A percentile compares a stretch with the other conserved stretches of the same genome.
Evolutionary conservation across 2,113 vertebrate genomes (phyloP).

Genomic region (Poeciliopsis retropinna): DNA sequence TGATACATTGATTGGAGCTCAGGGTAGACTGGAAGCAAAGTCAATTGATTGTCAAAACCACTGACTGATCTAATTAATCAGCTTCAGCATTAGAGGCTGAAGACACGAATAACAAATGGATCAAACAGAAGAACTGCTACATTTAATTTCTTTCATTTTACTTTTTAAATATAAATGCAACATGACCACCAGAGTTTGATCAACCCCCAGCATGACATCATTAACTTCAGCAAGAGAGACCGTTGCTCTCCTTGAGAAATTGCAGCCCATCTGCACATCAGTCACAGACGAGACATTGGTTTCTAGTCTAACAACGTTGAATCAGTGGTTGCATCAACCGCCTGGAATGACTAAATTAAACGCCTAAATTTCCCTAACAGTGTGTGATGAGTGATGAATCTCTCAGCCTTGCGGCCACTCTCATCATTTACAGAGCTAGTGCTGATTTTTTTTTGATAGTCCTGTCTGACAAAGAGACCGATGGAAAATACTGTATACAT

Average conservation of each 20-base stretch:
- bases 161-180: conserved; percentile 10
- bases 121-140: background rate
- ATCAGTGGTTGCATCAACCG: conserved; percentile 64
- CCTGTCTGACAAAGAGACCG: conserved; percentile 48
- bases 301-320: conserved; percentile 68
- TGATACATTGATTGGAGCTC: background rate
- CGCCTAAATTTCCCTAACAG: conserved; percentile 76
- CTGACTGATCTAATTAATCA: background rate
- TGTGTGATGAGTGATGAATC: conserved; percentile 69
- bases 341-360: conserved; percentile 74
- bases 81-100: background rate
- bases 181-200: conserved; percentile 26
- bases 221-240: conserved; percentile 54
- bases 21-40: background rate
- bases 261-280: conserved; percentile 55
- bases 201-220: conserved; percentile 53
- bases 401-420: conserved; percentile 39
- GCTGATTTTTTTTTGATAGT: conserved; percentile 53
- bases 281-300: conserved; percentile 67
- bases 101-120: background rate
- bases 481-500: conserved; percentile 22
- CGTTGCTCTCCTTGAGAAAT: conserved; percentile 73
- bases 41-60: background rate
- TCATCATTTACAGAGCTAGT: conserved; percentile 67
- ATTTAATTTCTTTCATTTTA: conserved; percentile 2